Conservation (phyloP, 2,113 vertebrate species). For the human (Homo sapiens) region GRCh38 chr20:37103501-37104000, state of each 20-base stretch:
- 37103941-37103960: not conserved
- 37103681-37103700: not conserved
- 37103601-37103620: conserved; percentile 13
- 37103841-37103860: not conserved
- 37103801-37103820: not conserved
- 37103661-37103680: not conserved
- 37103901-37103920: not conserved
- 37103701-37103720: not conserved
- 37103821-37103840: no score
- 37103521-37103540: not conserved
- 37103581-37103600: not conserved
- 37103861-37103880: not conserved
- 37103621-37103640: not conserved
- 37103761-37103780: not conserved
- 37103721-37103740: not conserved
- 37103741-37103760: conserved; percentile 9
- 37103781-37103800: not conserved
- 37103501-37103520: no score
- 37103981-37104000: not conserved
- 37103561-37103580: not conserved
- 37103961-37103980: not conserved
- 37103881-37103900: not conserved
- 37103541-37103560: conserved; percentile 28
- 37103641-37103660: not conserved
- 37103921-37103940: not conserved